Base-by-base conservation (phyloP, 1,140 invertebrate species). In the Temnothorax longispinosus region DNA sequence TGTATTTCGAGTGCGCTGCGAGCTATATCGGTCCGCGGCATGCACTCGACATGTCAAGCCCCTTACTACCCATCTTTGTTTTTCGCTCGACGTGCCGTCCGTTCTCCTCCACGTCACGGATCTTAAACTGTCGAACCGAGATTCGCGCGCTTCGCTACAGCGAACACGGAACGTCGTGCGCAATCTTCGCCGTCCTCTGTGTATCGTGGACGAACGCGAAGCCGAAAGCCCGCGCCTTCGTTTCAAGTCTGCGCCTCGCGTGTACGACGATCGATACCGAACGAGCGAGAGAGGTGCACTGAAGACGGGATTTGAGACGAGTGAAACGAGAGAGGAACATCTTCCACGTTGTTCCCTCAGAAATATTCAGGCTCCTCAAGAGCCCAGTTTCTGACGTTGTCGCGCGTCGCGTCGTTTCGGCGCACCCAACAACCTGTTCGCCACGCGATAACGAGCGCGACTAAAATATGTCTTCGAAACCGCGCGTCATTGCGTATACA, bases 371-470 rank as follows among this genome's bases (percentile, higher is more conserved):
- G 44, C n/a, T 21, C 35, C 8, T 47, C 11, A 18, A 62, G 69
- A 75, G 21, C 80, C 8, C 8, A 38, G 54, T 58, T 62, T 47
- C 67, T 54, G 67, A 74, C 54, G 54, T 27, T 27, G 27, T 74
- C 18, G 41, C 69, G 35, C 27, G 1, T 74, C 13, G 41, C 69
- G 21, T 44, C 67, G 54, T 82, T 65, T 80, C 60, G 11, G 8
- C 15, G 18, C 80, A 32, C 7, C 52, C 69, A 38, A 84, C 80
- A 60, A 84, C 69, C 80, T 84, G 80, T 84, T 84, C 44, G 54
- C 69, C 69, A 13, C 41, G 80, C 80, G 80, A 75, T 84, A 84
- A 84, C 80, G 69, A 84, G 80, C 56, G 41, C 80, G 18, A 60
- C 27, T 84, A 47, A 74, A 84, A 84, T 84, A 84, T 50, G 54